Conservation (phyloP, 35 echinoderm and acorn worm genomes). For the Acanthaster planci region DNA sequence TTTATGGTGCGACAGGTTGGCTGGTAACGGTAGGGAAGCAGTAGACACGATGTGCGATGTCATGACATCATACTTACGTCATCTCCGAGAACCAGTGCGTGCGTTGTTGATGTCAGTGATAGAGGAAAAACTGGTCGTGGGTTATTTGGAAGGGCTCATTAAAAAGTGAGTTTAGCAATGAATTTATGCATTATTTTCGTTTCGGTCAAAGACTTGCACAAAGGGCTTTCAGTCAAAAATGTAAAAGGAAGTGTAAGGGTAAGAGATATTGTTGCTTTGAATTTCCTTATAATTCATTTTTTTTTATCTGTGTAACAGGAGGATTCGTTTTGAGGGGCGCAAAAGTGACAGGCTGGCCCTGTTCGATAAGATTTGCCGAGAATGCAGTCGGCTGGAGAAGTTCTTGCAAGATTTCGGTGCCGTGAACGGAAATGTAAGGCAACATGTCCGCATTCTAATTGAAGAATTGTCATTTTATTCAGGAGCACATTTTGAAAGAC, state of each 20-base stretch:
- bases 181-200: too few relatives aligned
- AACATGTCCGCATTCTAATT: too few relatives aligned
- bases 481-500: too few relatives aligned
- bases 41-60: conserved; percentile 18
- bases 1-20: not conserved
- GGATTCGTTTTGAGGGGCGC: too few relatives aligned
- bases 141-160: not conserved
- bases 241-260: too few relatives aligned
- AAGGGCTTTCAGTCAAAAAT: too few relatives aligned
- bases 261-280: too few relatives aligned
- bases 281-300: too few relatives aligned
- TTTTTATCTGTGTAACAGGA: too few relatives aligned
- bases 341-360: not conserved
- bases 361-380: not conserved
- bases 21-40: not conserved
- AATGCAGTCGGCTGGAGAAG: not conserved
- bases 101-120: not conserved
- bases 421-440: not conserved
- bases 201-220: too few relatives aligned
- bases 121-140: not conserved
- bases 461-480: too few relatives aligned
- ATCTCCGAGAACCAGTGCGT: not conserved
- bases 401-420: not conserved
- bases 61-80: conserved; percentile 2
- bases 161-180: not conserved